Evolutionary conservation across 2,113 vertebrate genomes (phyloP).

Genomic region (Microtus richardsoni): DNA sequence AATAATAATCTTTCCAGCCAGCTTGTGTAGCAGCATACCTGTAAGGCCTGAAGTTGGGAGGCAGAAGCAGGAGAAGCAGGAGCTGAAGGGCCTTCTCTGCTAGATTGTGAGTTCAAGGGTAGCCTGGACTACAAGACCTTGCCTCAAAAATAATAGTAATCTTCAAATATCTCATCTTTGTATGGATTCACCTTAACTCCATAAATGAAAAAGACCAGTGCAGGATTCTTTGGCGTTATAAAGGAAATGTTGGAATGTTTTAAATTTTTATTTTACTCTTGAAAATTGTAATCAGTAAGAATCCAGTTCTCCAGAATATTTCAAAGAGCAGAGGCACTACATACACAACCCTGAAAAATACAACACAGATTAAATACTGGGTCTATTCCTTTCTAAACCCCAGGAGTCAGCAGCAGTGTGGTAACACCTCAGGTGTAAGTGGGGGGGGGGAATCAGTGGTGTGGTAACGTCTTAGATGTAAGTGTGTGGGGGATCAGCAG

Average conservation of each 20-base stretch:
- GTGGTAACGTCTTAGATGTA: not conserved
- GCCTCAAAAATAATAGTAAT: conserved; percentile 7
- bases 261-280: conserved; percentile 44
- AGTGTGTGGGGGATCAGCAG: not conserved
- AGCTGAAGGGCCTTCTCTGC: not conserved
- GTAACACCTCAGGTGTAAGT: not conserved
- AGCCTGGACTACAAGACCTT: not conserved
- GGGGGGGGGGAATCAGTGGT: not conserved
- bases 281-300: conserved; percentile 27
- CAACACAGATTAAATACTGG: not conserved
- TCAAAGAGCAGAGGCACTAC: not conserved
- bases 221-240: not conserved
- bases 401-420: not conserved
- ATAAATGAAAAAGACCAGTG: conserved; percentile 36
- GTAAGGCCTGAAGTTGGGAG: not conserved
- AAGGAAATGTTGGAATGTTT: conserved; percentile 42
- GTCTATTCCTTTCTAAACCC: conserved; percentile 12
- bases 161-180: not conserved
- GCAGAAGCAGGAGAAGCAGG: not conserved
- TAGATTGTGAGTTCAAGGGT: not conserved
- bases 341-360: not conserved
- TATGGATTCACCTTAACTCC: not conserved
- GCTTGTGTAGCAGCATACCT: too few species aligned
- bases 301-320: conserved; percentile 20
- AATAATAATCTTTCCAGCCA: not conserved